Evolutionary conservation across 2,888 invertebrate species (phyloP).

Genomic region (Apantesis nais): DNA sequence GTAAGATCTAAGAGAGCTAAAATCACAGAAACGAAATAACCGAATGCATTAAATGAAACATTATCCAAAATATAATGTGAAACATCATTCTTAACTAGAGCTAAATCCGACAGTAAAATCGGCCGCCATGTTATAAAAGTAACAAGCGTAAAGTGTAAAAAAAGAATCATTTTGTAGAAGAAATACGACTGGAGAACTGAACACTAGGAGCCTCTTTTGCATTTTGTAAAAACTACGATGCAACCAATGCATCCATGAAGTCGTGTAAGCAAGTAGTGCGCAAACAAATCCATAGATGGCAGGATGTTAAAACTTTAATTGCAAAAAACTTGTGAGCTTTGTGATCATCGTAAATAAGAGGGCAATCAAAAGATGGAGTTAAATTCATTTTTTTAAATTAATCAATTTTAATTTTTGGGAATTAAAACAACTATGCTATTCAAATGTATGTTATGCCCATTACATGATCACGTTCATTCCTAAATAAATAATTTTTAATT

Average conservation of each 20-base stretch:
- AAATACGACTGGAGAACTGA: constrained; percentile 13
- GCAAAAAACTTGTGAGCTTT: constrained; percentile 30
- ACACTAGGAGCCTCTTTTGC: constrained; percentile 58
- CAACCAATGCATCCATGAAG: constrained; percentile 31
- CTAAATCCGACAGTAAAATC: constrained; percentile 9
- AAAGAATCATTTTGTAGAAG: background rate
- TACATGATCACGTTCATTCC: background rate
- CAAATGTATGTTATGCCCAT: background rate
- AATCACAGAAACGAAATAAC: background rate
- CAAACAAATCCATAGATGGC: constrained; percentile 75
- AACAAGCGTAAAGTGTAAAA: constrained; percentile 20
- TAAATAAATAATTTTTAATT: background rate
- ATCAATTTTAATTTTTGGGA: background rate
- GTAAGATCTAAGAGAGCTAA: background rate
- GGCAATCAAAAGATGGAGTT: constrained; percentile 71
- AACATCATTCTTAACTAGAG: constrained; percentile 11
- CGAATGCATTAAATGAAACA: constrained; percentile 7
- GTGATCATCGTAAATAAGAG: constrained; percentile 54
- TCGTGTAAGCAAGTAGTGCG: constrained; percentile 59
- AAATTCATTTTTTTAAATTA: constrained; percentile 19
- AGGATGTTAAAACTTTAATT: constrained; percentile 61
- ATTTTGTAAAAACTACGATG: constrained; percentile 40
- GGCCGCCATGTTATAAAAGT: constrained; percentile 17
- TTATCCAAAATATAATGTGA: constrained; percentile 14
- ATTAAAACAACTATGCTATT: background rate